Conservation (phyloP, 1,140 invertebrate species). For the Tetramorium parvispinum region DNA sequence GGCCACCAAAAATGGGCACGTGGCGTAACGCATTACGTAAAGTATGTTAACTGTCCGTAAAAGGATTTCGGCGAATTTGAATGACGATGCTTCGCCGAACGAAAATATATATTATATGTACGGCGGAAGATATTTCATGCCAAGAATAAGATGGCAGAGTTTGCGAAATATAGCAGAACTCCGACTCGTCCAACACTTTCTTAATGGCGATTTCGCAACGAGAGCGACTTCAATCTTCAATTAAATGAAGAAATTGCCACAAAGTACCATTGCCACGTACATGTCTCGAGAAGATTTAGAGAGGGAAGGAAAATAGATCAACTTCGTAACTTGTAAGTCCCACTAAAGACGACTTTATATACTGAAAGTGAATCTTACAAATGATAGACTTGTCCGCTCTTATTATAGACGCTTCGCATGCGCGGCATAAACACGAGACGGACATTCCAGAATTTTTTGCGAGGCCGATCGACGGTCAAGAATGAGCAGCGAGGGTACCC, state of each 20-base stretch:
- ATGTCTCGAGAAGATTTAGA: neutral
- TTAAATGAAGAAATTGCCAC: neutral
- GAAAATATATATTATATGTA: neutral
- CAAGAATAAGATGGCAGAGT: neutral
- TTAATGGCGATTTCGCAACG: neutral
- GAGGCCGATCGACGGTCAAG: neutral
- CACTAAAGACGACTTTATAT: neutral
- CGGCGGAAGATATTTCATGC: slow-evolving; percentile 8
- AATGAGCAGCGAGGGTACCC: neutral
- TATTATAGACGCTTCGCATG: slow-evolving; percentile 8
- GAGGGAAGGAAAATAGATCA: neutral
- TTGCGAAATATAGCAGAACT: slow-evolving; percentile 23
- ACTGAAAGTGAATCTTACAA: slow-evolving; percentile 5
- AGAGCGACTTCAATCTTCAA: neutral
- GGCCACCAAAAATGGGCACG: slow-evolving; percentile 78
- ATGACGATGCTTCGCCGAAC: slow-evolving; percentile 68
- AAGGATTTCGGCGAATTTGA: slow-evolving; percentile 75
- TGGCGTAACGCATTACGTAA: slow-evolving; percentile 77
- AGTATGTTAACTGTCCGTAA: slow-evolving; percentile 70
- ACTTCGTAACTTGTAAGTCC: neutral
- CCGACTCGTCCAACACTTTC: neutral
- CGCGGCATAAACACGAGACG: neutral
- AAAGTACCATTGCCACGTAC: no score
- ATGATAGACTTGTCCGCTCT: slow-evolving; percentile 3
- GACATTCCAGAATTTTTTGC: slow-evolving; percentile 18